Base-by-base conservation (phyloP, 92 coral and sea anemone genomes). In the Zoanthus sansibaricus region DNA sequence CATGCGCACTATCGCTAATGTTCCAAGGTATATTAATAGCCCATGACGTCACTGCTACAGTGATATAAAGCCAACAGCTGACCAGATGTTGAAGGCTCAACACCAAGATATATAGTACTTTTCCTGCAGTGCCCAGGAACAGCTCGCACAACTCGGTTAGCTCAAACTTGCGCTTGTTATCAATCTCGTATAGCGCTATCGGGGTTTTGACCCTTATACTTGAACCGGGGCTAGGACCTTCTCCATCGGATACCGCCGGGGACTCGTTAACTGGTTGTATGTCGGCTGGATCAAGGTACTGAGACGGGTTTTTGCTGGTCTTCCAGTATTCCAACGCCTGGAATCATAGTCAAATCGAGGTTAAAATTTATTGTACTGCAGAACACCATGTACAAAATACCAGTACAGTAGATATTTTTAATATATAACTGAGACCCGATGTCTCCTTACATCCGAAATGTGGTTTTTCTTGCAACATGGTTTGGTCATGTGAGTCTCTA, bases 1-100 rank as follows among this genome's bases (percentile, higher is more conserved):
- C 85, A 45, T 66, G 85, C 62, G 85, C 85, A 66, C 85, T 80
- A 7, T 55, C 75, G 21, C 85, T 80, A 31, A 80, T 66, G 61
- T 66, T 80, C 85, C 85, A 80, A 18, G 85, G 85, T 12, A 80
- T 80, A 37, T 80, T 80, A 37, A 80, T 47, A 2, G 85, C 66
- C 85, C 85, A 80, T 46, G 85, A 80, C 75, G 85, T 80, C 75
- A 80, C 85, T 66, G 85, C 85, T 49, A 80, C 74, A 46, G 85
- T 80, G 13, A 80, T 47, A 21, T 80, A 80, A 17, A 80, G 74
- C 85, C 85, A 80, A 48, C 85, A 80, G 59, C 74, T 80, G 25
- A 80, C 85, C 21, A 80, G 45, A 42, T 59, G 59, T 31, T 80
- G 85, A 56, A 80, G 74, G 74, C 85, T 64, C 61, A 80, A 7